These are phyloP conservation scores for Nephrocerus scutellatus DNA, from an alignment of 2,888 invertebrate species.

Conservation along the genomic window DNA sequence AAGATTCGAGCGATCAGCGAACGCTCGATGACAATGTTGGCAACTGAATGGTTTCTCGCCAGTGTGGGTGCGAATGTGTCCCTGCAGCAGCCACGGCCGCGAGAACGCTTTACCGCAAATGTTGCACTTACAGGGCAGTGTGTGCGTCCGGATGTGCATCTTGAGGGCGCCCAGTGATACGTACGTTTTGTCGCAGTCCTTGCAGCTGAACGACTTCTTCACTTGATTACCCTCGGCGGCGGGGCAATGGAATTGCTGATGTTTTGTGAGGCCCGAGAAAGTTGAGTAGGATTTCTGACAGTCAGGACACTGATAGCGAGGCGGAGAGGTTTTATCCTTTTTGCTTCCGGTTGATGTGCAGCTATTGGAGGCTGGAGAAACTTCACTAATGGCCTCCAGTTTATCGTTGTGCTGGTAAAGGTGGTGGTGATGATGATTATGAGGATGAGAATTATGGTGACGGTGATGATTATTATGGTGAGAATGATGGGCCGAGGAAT, in stretches of 20 bases:
- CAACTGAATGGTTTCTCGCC: slow-evolving; percentile 98
- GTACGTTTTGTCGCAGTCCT: slow-evolving; percentile 94
- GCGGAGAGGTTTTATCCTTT: slow-evolving; percentile 46
- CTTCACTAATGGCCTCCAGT: not conserved
- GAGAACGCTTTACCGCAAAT: slow-evolving; percentile 97
- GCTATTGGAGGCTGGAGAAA: too few species aligned
- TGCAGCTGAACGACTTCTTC: slow-evolving; percentile 91
- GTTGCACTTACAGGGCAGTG: slow-evolving; percentile 93
- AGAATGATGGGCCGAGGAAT: too few species aligned
- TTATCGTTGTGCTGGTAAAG: slow-evolving; percentile 40
- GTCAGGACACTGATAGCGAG: slow-evolving; percentile 84
- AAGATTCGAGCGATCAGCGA: slow-evolving; percentile 94
- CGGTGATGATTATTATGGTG: slow-evolving; percentile 9
- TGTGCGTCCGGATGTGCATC: slow-evolving; percentile 98
- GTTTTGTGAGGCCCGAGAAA: slow-evolving; percentile 92
- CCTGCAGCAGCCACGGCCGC: slow-evolving; percentile 93
- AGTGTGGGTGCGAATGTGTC: slow-evolving; percentile 95
- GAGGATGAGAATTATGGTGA: slow-evolving; percentile 18
- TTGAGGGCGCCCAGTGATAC: slow-evolving; percentile 92
- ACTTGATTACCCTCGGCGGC: slow-evolving; percentile 76
- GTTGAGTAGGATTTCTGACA: slow-evolving; percentile 95
- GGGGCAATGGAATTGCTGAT: slow-evolving; percentile 92
- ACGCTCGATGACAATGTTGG: slow-evolving; percentile 89
- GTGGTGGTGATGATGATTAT: slow-evolving; percentile 17
- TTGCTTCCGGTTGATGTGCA: too few species aligned